Percentiles rank a stretch among this genome's conserved stretches.
Conservation (phyloP, 1,140 invertebrate species). For the Philotrypesis tridentata region DNA sequence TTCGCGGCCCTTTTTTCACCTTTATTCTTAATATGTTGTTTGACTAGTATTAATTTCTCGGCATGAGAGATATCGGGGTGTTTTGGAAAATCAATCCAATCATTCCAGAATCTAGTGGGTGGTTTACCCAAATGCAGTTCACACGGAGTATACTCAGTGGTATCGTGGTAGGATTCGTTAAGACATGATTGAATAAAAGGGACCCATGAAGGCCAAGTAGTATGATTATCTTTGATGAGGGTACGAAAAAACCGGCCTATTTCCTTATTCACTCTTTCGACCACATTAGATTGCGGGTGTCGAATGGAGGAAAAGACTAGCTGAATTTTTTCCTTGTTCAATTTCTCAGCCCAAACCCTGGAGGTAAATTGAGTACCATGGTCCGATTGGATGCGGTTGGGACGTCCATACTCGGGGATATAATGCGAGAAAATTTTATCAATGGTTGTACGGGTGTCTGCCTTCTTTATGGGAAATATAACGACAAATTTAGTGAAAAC, state of each 20-base stretch:
- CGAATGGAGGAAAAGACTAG: conserved; percentile 46
- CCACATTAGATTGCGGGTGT: too few species aligned
- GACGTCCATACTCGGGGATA: conserved; percentile 50
- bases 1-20: too few species aligned
- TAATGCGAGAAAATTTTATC: conserved; percentile 25
- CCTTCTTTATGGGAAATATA: conserved; percentile 37
- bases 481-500: conserved; percentile 38
- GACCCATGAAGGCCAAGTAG: conserved; percentile 44
- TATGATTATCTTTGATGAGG: too few species aligned
- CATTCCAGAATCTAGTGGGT: too few species aligned
- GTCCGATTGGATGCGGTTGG: conserved; percentile 61
- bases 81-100: too few species aligned
- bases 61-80: too few species aligned
- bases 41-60: too few species aligned
- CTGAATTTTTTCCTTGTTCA: conserved; percentile 4
- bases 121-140: too few species aligned
- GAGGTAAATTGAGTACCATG: conserved; percentile 65
- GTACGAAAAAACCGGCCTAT: conserved; percentile 64
- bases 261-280: too few species aligned
- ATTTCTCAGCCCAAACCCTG: conserved; percentile 12
- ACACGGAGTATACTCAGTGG: background rate
- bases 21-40: too few species aligned
- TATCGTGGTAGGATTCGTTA: background rate
- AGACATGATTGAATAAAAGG: background rate
- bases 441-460: background rate